These are phyloP conservation scores for Pristionchus arcanus DNA, from an alignment of 2,888 invertebrate species.

Conservation along the genomic window DNA sequence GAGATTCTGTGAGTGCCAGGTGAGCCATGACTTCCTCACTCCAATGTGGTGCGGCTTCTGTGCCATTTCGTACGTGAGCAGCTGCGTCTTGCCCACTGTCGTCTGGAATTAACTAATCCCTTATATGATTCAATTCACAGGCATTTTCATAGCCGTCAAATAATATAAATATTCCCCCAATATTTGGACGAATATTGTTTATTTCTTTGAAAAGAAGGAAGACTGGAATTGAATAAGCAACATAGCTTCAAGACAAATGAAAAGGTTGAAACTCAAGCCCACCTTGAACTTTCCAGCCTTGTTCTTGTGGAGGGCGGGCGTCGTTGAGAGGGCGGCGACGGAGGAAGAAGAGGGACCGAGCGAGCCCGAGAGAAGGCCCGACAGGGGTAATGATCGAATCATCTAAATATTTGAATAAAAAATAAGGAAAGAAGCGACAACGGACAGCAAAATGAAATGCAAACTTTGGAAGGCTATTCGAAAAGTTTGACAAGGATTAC, in stretches of 20 bases:
- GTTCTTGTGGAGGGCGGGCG: conserved; percentile 64
- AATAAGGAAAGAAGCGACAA: background rate
- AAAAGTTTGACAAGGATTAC: background rate
- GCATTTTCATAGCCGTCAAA: too few relatives aligned
- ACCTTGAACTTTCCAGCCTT: conserved; percentile 72
- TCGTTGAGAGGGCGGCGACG: conserved; percentile 50
- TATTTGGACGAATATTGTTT: too few relatives aligned
- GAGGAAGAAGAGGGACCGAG: conserved; percentile 25
- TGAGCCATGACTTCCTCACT: conserved; percentile 81
- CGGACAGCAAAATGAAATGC: background rate
- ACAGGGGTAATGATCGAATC: conserved; percentile 8
- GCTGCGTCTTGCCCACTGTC: conserved; percentile 74
- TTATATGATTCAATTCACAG: too few relatives aligned
- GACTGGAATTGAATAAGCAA: background rate
- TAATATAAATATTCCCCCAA: too few relatives aligned
- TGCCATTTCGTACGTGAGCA: conserved; percentile 82
- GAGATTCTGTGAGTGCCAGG: conserved; percentile 80
- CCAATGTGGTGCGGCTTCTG: conserved; percentile 81
- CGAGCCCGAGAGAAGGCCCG: conserved; percentile 1
- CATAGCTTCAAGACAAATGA: background rate
- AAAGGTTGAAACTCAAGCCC: background rate
- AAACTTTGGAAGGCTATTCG: background rate
- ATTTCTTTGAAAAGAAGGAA: background rate
- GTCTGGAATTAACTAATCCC: conserved; percentile 60
- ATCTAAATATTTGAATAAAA: background rate